These are phyloP conservation scores for Heptranchias perlo DNA, from an alignment of 2,113 vertebrate genomes.

Conservation along the genomic window DNA sequence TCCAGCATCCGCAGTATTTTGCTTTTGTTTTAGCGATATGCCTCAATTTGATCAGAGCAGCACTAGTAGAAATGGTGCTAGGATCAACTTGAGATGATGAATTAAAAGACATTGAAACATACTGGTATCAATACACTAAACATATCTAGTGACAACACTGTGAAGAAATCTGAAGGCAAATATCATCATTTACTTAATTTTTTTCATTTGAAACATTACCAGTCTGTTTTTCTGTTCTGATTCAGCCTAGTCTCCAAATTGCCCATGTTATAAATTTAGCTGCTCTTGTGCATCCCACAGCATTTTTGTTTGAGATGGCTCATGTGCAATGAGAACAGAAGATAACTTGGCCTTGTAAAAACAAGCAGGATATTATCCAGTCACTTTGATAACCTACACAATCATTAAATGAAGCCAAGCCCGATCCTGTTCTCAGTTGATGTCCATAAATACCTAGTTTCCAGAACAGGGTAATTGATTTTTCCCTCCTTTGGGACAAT, in stretches of 20 bases:
- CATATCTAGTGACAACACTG: neutral
- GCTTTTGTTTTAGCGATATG: no score
- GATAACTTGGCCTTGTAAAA: neutral
- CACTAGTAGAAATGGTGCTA: neutral
- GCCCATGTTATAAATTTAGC: neutral
- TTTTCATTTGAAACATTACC: neutral
- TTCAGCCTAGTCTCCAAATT: neutral
- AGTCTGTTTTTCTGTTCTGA: neutral
- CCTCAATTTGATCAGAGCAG: neutral
- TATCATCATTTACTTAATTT: neutral
- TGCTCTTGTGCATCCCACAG: neutral
- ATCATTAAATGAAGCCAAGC: neutral
- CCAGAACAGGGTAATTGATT: neutral
- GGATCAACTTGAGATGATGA: neutral
- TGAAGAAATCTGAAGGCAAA: neutral
- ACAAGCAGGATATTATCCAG: neutral
- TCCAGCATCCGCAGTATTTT: no score
- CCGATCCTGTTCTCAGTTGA: neutral
- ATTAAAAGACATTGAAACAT: neutral
- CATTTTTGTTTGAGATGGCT: neutral
- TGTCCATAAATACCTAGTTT: neutral
- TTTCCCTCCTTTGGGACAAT: neutral
- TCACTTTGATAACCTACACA: neutral
- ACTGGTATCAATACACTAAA: neutral
- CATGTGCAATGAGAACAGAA: no score